phyloP scores from a whole-genome alignment of 2,113 vertebrate species.

The Geococcyx californianus region DNA sequence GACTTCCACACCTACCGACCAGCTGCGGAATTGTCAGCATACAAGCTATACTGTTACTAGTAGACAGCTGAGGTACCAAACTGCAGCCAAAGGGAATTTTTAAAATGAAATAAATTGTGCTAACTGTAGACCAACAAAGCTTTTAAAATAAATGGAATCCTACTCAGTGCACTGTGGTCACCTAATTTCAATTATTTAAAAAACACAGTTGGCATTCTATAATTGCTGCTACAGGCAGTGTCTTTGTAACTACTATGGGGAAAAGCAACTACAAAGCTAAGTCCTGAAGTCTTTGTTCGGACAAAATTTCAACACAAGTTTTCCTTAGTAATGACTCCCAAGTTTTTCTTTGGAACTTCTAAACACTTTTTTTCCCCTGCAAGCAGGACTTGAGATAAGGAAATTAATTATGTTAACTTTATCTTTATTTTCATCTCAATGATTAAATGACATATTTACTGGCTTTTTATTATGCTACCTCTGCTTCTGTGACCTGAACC shows the following conservation, averaged over 20 bases:
- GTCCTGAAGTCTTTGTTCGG: constrained; percentile 10
- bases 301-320: constrained; percentile 44
- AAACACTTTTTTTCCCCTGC: background rate
- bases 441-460: constrained; percentile 45
- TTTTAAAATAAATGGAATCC: constrained; percentile 45
- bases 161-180: background rate
- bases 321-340: constrained; percentile 38
- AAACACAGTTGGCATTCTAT: constrained; percentile 7
- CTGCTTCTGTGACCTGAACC: constrained; percentile 45
- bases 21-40: background rate
- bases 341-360: constrained; percentile 30
- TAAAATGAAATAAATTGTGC: background rate
- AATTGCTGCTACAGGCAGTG: background rate
- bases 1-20: background rate
- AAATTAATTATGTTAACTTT: constrained; percentile 35
- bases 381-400: constrained; percentile 16
- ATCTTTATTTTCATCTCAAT: constrained; percentile 41
- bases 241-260: background rate
- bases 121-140: constrained; percentile 15
- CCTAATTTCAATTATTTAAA: constrained; percentile 46
- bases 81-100: constrained; percentile 8
- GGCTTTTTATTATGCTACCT: constrained; percentile 44
- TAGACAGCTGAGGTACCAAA: background rate
- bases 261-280: constrained; percentile 23
- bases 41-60: background rate